Percentiles rank a stretch among this genome's conserved stretches.
Evolutionary conservation across 2,888 invertebrate species (phyloP).

Genomic region (Sepiola atlantica): DNA sequence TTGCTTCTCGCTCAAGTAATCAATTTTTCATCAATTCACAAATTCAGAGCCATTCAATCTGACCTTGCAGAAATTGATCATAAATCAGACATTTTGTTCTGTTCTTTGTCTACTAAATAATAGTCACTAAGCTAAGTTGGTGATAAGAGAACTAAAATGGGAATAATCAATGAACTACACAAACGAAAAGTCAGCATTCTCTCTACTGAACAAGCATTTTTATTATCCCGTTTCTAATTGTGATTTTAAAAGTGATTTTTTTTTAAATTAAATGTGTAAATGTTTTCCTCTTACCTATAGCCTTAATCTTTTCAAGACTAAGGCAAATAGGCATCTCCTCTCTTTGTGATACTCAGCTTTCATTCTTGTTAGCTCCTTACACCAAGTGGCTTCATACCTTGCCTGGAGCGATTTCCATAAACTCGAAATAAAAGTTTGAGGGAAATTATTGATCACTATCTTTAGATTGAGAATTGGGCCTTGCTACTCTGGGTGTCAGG

Average conservation of each 20-base stretch:
- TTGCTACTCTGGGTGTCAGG: too few species aligned
- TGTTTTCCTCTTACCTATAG: too few species aligned
- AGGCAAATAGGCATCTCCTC: too few species aligned
- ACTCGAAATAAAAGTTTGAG: background rate
- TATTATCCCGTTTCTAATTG: background rate
- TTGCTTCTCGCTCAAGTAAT: background rate
- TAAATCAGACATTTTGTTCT: background rate
- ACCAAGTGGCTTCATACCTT: too few species aligned
- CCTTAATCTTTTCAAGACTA: too few species aligned
- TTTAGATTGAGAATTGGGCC: background rate
- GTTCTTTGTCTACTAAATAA: background rate
- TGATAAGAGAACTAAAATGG: background rate
- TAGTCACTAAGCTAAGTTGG: background rate
- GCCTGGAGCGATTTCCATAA: too few species aligned
- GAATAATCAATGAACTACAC: background rate
- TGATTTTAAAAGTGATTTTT: background rate
- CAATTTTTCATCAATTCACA: background rate
- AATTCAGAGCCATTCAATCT: background rate
- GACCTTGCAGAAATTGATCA: slow-evolving; percentile 32
- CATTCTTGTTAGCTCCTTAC: too few species aligned
- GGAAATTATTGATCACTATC: background rate
- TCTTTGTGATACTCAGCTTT: too few species aligned
- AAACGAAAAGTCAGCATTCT: background rate
- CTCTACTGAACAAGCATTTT: background rate
- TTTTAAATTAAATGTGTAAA: background rate